Evolutionary conservation across 2,888 invertebrate genomes (phyloP), one percentile per base, ranked within the genome.

Genomic region (Dryococelus australis): DNA sequence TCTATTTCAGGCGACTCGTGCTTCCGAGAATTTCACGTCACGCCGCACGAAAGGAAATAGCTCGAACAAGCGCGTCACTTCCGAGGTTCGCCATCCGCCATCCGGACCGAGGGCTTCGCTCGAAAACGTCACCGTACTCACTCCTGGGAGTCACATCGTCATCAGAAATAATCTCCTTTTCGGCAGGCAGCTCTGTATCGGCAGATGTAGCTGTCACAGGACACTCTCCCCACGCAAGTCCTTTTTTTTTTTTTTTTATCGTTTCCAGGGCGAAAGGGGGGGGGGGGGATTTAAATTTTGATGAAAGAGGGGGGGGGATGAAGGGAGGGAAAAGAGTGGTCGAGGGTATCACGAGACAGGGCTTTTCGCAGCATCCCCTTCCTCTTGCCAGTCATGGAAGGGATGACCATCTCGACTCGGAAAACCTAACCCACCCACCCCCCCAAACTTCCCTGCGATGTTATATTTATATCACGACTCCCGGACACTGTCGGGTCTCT

Each of bases 401-500:
- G 65, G 65, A 8, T 24, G 47, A 47, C 10, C 47, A 47, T 47
- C 47, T 47, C 47, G 47, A 13, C 12, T 16, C 47, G 10, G 47
- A 47, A 35, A 47, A 47, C 47, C 47, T 47, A 47, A n/a, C n/a
- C n/a, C n/a, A n/a, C n/a, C n/a, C n/a, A n/a, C n/a, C 47, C 47
- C 47, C 47, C 35, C 4, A 1, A 35, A 1, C 4, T 3, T 3
- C 35, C 35, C 47, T 47, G 47, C 47, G 47, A 47, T 10, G 65
- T n/a, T 65, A 65, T 65, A 65, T 65, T 65, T 65, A n/a, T n/a
- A 47, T 16, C 13, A n/a, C 65, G 65, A 20, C 65, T 9, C 65
- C 65, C 65, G 65, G 65, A n/a, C 65, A 65, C 10, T 65, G 65
- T 65, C 65, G n/a, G 47, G 65, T 65, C 65, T 65, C 65, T 65